Conservation (phyloP, 2,113 vertebrate genomes). For the Taxidea taxus region DNA sequence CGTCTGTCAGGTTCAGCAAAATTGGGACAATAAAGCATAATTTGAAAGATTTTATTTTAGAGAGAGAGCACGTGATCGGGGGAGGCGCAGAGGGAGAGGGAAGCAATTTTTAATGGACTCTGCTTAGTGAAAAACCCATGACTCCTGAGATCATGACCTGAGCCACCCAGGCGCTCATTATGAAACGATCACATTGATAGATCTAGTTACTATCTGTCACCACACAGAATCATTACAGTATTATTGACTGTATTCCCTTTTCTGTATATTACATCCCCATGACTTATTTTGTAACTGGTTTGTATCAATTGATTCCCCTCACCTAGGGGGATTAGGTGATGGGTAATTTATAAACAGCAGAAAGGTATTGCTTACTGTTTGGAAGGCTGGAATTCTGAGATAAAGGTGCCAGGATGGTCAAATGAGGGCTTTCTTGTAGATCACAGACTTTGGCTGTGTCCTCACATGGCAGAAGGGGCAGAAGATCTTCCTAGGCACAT, state of each 20-base stretch:
- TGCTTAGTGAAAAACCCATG: neutral
- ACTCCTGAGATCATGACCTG: neutral
- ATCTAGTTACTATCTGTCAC: neutral
- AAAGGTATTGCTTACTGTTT: neutral
- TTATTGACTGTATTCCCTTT: neutral
- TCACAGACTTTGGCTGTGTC: neutral
- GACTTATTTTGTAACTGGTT: neutral
- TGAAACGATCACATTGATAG: neutral
- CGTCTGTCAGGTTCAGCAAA: slow-evolving; percentile 23
- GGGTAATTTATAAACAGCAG: neutral
- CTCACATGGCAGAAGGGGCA: neutral
- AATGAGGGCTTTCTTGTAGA: neutral
- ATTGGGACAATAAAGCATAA: neutral
- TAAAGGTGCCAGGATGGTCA: neutral
- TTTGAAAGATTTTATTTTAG: neutral
- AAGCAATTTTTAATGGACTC: neutral
- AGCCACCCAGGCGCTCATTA: neutral
- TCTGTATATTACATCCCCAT: neutral
- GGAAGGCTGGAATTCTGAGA: neutral
- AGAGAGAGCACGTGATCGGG: neutral
- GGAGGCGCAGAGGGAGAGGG: neutral
- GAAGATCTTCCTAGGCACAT: neutral
- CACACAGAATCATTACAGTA: neutral
- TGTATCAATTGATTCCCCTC: neutral
- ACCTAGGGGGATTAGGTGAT: neutral